Conservation (phyloP, 2,113 vertebrate species). For the Melanerpes formicivorus region DNA sequence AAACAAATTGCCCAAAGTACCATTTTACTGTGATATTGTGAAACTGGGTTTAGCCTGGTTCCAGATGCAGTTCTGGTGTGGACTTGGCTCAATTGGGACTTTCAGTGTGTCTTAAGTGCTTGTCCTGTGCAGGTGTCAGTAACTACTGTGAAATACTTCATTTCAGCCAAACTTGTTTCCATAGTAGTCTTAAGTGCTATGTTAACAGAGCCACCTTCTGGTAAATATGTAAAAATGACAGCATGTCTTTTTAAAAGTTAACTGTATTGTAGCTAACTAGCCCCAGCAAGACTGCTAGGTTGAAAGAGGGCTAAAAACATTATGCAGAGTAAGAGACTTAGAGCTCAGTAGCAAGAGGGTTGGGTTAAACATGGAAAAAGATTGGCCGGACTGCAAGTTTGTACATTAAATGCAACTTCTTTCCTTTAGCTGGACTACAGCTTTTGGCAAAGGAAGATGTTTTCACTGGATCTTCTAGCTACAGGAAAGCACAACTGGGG, state of each 20-base stretch:
- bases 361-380: neutral
- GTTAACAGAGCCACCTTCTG: constrained; percentile 51
- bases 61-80: neutral
- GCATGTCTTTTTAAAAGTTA: neutral
- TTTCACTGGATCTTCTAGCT: neutral
- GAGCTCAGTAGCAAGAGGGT: neutral
- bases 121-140: neutral
- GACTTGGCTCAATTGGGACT: neutral
- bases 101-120: neutral
- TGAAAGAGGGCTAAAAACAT: neutral
- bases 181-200: neutral
- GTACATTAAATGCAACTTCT: neutral
- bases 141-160: neutral
- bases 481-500: neutral
- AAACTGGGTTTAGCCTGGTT: neutral
- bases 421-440: neutral
- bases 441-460: neutral
- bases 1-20: neutral
- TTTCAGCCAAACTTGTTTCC: neutral
- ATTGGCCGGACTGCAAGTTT: neutral
- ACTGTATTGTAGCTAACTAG: rapidly evolving
- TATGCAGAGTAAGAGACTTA: neutral
- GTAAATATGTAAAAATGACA: neutral
- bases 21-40: neutral
- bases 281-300: neutral